Conservation (phyloP, 2,888 invertebrate species). For the Thereva nobilitata region DNA sequence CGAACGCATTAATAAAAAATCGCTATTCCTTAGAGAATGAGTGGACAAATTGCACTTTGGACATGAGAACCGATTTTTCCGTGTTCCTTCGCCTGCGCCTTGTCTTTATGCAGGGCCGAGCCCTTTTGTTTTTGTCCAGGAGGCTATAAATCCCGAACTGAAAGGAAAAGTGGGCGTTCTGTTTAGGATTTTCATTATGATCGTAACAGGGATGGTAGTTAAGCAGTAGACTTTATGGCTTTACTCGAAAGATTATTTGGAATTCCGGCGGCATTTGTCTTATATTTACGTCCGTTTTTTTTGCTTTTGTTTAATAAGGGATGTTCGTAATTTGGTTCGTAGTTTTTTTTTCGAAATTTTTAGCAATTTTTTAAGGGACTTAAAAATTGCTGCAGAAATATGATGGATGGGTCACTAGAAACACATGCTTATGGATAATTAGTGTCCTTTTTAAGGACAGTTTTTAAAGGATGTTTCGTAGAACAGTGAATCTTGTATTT, state of each 20-base stretch:
- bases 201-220: constrained; percentile 12
- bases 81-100: not conserved
- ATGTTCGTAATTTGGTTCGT: not conserved
- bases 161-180: constrained; percentile 35
- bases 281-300: not conserved
- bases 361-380: too few species aligned
- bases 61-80: too few species aligned
- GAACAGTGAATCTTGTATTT: too few species aligned
- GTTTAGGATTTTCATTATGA: constrained; percentile 32
- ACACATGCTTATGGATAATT: too few species aligned
- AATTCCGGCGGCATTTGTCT: constrained; percentile 1
- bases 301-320: not conserved
- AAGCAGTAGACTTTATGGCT: constrained; percentile 3
- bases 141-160: constrained; percentile 11
- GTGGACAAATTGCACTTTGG: too few species aligned
- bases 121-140: constrained; percentile 14
- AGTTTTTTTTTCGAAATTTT: not conserved
- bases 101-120: not conserved
- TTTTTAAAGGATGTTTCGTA: too few species aligned
- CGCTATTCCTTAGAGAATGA: too few species aligned
- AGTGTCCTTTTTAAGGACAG: too few species aligned
- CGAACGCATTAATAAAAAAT: too few species aligned
- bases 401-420: too few species aligned
- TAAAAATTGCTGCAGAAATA: too few species aligned
- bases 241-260: not conserved